A percentile compares a stretch with the other conserved stretches of the same genome.
These are phyloP conservation scores for Apis laboriosa DNA, from an alignment of 1,140 invertebrate genomes.

Conservation along the genomic window DNA sequence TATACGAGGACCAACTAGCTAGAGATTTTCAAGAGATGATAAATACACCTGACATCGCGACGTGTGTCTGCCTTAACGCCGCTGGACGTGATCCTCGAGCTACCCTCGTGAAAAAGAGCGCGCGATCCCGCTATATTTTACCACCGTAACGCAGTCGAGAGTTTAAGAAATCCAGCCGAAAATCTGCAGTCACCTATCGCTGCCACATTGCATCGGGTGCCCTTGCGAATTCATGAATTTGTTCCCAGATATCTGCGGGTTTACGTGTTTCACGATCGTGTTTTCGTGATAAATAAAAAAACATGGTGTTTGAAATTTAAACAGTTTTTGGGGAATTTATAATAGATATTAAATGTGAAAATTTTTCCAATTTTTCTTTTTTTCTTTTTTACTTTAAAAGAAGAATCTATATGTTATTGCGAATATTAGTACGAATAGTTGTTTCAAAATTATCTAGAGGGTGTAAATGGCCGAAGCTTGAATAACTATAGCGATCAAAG, in stretches of 20 bases:
- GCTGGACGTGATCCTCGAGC: slow-evolving; percentile 6
- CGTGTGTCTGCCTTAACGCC: slow-evolving; percentile 22
- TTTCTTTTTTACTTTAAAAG: too few relatives aligned
- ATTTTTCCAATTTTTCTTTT: not conserved
- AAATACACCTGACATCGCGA: slow-evolving; percentile 33
- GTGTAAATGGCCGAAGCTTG: not conserved
- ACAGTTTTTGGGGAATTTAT: not conserved
- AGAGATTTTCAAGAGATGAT: slow-evolving; percentile 31
- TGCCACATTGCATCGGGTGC: not conserved
- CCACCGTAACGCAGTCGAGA: not conserved
- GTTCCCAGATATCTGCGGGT: not conserved
- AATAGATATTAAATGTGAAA: too few relatives aligned
- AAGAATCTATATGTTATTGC: too few relatives aligned
- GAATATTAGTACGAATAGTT: too few relatives aligned
- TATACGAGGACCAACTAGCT: not conserved
- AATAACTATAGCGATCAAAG: not conserved
- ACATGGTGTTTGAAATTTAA: not conserved
- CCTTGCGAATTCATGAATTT: not conserved
- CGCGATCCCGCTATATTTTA: not conserved
- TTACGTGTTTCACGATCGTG: not conserved
- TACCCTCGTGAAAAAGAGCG: not conserved
- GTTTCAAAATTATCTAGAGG: not conserved
- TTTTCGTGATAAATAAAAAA: not conserved
- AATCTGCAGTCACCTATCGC: not conserved
- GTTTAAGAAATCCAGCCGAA: not conserved